Conservation (phyloP, 2,797 vertebrate species). For the Epinephelus coioides region DNA sequence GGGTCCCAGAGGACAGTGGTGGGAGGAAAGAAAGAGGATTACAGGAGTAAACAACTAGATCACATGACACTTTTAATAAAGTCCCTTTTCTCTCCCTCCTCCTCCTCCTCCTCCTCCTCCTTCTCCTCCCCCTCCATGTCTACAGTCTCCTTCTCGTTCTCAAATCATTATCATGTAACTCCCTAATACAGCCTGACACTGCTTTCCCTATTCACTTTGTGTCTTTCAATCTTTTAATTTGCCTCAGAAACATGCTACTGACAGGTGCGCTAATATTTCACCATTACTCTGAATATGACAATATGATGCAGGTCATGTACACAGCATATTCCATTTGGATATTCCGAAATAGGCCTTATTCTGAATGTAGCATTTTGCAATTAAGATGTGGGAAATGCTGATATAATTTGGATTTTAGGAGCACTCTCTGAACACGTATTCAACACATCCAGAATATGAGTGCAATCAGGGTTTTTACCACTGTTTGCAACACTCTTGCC, state of each 20-base stretch:
- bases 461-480: too few species aligned
- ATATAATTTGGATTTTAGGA: too few species aligned
- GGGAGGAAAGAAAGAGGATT: constrained; percentile 45
- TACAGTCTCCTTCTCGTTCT: constrained; percentile 10
- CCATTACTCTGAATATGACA: too few species aligned
- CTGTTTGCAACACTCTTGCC: too few species aligned
- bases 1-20: constrained; percentile 44
- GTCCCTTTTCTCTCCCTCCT: constrained; percentile 11
- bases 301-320: too few species aligned
- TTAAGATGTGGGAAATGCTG: too few species aligned
- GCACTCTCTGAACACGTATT: too few species aligned
- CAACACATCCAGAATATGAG: too few species aligned
- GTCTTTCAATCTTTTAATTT: background rate
- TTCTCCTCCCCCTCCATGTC: background rate
- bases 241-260: background rate
- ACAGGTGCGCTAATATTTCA: too few species aligned
- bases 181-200: background rate
- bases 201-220: constrained; percentile 11
- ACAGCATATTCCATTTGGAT: too few species aligned
- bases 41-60: constrained; percentile 55
- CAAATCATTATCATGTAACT: background rate
- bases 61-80: constrained; percentile 63
- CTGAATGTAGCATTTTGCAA: too few species aligned
- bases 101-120: constrained; percentile 8
- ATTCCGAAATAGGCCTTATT: too few species aligned